phyloP scores from a whole-genome alignment of 2,888 invertebrate genomes.

The Trichopria drosophilae region DNA sequence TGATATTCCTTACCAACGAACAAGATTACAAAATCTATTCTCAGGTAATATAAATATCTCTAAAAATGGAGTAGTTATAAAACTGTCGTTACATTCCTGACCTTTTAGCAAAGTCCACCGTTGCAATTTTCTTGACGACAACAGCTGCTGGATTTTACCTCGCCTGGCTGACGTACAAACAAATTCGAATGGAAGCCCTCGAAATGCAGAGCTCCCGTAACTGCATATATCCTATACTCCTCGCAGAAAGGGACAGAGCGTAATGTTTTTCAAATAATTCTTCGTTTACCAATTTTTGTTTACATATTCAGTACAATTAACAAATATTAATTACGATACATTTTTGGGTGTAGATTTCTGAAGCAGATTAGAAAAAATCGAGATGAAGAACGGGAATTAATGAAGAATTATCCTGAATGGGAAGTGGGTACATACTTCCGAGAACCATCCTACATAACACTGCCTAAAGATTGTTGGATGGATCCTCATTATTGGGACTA shows the following conservation, averaged over 20 bases:
- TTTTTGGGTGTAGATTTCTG: slow-evolving; percentile 61
- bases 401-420: slow-evolving; percentile 91
- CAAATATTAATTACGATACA: no score
- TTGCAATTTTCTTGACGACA: slow-evolving; percentile 51
- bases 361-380: slow-evolving; percentile 79
- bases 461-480: slow-evolving; percentile 52
- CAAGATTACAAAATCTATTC: slow-evolving; percentile 51
- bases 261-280: slow-evolving; percentile 59
- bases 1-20: slow-evolving; percentile 71
- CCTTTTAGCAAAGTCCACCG: slow-evolving; percentile 44
- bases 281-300: neutral
- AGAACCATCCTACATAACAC: slow-evolving; percentile 76
- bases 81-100: slow-evolving; percentile 11
- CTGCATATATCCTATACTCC: slow-evolving; percentile 75
- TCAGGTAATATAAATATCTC: slow-evolving; percentile 37
- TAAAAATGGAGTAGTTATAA: neutral
- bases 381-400: slow-evolving; percentile 82
- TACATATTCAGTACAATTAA: neutral
- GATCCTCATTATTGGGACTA: slow-evolving; percentile 31
- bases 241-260: slow-evolving; percentile 84
- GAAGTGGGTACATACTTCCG: slow-evolving; percentile 87
- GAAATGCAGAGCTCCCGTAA: slow-evolving; percentile 78
- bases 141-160: slow-evolving; percentile 64
- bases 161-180: slow-evolving; percentile 63
- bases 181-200: slow-evolving; percentile 63